Conservation (phyloP, 1,140 invertebrate genomes). For the Euschistus heros region DNA sequence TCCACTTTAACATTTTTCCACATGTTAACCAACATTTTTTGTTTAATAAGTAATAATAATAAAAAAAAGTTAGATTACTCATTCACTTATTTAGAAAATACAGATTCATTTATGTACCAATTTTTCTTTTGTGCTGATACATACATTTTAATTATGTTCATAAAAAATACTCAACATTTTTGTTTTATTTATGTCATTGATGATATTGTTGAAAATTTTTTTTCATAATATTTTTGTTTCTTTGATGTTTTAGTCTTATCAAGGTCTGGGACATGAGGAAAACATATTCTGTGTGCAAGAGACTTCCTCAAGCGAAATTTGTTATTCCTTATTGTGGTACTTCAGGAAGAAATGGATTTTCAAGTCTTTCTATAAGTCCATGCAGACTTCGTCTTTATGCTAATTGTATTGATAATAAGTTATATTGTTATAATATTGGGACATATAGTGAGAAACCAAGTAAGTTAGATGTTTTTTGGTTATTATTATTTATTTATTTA, state of each 20-base stretch:
- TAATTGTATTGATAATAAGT: constrained; percentile 72
- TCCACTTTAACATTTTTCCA: too few species aligned
- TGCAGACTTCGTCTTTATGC: constrained; percentile 60
- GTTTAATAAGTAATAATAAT: too few species aligned
- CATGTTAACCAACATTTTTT: too few species aligned
- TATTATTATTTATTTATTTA: not conserved
- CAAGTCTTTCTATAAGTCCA: constrained; percentile 63
- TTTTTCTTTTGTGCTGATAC: too few species aligned
- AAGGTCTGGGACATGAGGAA: constrained; percentile 82
- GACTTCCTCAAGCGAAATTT: constrained; percentile 57
- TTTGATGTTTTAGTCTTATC: constrained; percentile 40
- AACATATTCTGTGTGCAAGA: constrained; percentile 56
- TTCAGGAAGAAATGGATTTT: constrained; percentile 58
- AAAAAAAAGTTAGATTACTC: too few species aligned
- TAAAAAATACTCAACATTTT: not conserved
- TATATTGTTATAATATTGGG: constrained; percentile 72
- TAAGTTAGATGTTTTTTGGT: constrained; percentile 30
- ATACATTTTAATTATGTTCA: not conserved
- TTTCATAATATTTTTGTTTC: not conserved
- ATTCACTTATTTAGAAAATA: too few species aligned
- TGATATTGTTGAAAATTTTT: not conserved
- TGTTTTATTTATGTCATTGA: not conserved
- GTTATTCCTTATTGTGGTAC: constrained; percentile 58
- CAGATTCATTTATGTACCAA: too few species aligned
- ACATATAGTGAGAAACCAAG: constrained; percentile 54